Base-by-base conservation (phyloP, 2,888 invertebrate species). In the Dascillus cervinus region DNA sequence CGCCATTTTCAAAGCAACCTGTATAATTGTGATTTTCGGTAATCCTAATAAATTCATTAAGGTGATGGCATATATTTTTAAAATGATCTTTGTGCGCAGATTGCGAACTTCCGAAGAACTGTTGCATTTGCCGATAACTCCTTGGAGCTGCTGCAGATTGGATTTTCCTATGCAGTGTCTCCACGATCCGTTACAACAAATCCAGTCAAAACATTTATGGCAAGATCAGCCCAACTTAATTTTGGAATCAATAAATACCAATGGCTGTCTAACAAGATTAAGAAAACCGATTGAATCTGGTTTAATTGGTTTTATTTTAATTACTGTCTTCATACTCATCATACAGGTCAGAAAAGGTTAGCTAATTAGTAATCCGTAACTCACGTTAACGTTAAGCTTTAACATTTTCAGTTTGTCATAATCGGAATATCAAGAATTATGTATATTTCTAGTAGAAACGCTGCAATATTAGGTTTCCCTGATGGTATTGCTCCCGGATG, bases 91-190 rank as follows among this genome's bases (percentile, higher is more conserved):
- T 5, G 13, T 24, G 38, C 44, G 19, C 21, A 72, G 71, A 43
- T 47, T 71, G 39, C 63, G 67, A 1, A 64, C 67, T 11, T 49
- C 63, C 1, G 69, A 72, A 34, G 71, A 69, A 4, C 67, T 64
- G 43, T 60, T 72, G 26, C 51, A 67, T 29, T 63, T 69, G 0
- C 72, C 74, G 0, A 70, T 72, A 19, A 64, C 70, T 0, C 75
- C 77, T 0, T 75, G 72, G 64, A 77, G 77, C 13, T 77, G 77
- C 54, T 77, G 76, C 55, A 68, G 70, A 25, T 63, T 72, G 3
- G 60, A 67, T 14, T 74, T 72, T 41, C 66, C 73, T 22, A 68
- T 71, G 26, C 72, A 76, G 3, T 77, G 77, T 60, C 70, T 74
- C 46, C 77, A 76, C 53, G 77, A 77, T 51, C 75, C 75, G 0